Conservation (phyloP, 2,797 vertebrate genomes). For the Picus viridis region DNA sequence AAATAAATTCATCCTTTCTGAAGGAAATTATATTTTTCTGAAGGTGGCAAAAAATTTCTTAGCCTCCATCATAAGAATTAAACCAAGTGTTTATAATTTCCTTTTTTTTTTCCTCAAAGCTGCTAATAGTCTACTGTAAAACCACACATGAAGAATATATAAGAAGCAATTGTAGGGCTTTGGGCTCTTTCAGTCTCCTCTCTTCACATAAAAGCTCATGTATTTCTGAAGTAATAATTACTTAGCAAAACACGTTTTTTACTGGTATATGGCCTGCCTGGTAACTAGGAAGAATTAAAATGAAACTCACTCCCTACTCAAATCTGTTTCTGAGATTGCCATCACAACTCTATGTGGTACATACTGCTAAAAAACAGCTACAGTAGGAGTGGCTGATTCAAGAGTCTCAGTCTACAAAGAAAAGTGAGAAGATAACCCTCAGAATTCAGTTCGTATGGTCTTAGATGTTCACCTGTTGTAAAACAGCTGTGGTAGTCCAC, state of each 20-base stretch:
- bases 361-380: background rate
- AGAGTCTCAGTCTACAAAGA: background rate
- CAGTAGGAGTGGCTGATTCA: background rate
- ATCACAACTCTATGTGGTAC: background rate
- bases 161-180: background rate
- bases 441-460: background rate
- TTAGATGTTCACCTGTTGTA: background rate
- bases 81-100: background rate
- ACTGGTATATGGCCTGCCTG: rapidly evolving
- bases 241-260: background rate
- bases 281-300: background rate
- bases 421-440: background rate
- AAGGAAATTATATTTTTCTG: background rate
- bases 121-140: background rate
- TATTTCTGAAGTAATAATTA: background rate
- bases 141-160: background rate
- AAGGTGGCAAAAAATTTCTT: background rate
- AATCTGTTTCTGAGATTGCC: background rate
- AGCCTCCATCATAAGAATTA: background rate
- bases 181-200: background rate
- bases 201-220: background rate
- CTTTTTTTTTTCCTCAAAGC: background rate
- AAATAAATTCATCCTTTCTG: slow-evolving; percentile 33
- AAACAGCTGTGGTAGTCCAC: background rate
- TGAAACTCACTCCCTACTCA: background rate